Percentiles rank a stretch among this genome's conserved stretches.
Evolutionary conservation across 1,140 invertebrate species (phyloP).

Genomic region (Drosophila grimshawi): DNA sequence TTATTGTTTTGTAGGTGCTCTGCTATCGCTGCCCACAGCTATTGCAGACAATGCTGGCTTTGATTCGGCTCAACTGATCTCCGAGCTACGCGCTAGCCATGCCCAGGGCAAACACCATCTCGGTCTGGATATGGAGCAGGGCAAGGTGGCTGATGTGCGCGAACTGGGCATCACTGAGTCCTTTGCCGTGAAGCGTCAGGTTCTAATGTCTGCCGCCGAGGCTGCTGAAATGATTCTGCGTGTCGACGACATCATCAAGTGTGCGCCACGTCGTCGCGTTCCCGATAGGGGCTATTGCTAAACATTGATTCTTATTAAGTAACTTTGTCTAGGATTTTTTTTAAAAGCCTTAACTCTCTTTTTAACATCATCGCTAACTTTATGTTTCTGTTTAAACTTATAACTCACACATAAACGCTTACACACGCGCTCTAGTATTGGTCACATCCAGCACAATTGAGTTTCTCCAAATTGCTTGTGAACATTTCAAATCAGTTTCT

Average conservation of each 20-base stretch:
- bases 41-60: slow-evolving; percentile 99
- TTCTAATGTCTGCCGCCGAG: slow-evolving; percentile 96
- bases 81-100: slow-evolving; percentile 95
- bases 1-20: slow-evolving; percentile 86
- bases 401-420: slow-evolving; percentile 31
- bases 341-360: slow-evolving; percentile 66
- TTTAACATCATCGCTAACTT: slow-evolving; percentile 73
- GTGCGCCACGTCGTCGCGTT: slow-evolving; percentile 95
- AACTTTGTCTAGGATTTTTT: slow-evolving; percentile 77
- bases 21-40: slow-evolving; percentile 95
- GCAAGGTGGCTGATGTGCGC: slow-evolving; percentile 94
- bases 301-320: slow-evolving; percentile 71
- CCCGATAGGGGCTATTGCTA: slow-evolving; percentile 95
- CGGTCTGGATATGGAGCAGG: slow-evolving; percentile 97
- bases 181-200: slow-evolving; percentile 97
- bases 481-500: slow-evolving; percentile 34
- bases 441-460: slow-evolving; percentile 26
- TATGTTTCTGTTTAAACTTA: slow-evolving; percentile 68
- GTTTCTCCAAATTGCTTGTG: slow-evolving; percentile 47
- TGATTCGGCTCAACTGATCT: slow-evolving; percentile 97
- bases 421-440: slow-evolving; percentile 39
- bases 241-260: slow-evolving; percentile 98
- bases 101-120: slow-evolving; percentile 89
- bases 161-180: slow-evolving; percentile 97
- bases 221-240: slow-evolving; percentile 99